A percentile compares a stretch with the other conserved stretches of the same genome.
These are phyloP conservation scores for Porites lobata DNA, from an alignment of 92 coral and sea anemone genomes.

Conservation along the genomic window DNA sequence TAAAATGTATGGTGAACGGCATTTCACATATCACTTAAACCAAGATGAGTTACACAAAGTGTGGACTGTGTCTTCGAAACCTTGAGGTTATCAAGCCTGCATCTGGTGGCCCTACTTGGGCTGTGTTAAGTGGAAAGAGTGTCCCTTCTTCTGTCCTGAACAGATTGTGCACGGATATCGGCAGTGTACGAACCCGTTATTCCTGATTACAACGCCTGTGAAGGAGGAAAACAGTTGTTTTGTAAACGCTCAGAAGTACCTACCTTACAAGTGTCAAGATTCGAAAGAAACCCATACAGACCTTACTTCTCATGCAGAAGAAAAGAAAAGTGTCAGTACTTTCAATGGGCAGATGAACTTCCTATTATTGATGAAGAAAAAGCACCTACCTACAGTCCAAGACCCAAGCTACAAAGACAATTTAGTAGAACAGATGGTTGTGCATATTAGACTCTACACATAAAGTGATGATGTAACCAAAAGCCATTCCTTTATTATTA, in stretches of 20 bases:
- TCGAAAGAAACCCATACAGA: conserved; percentile 33
- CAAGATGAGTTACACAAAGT: conserved; percentile 47
- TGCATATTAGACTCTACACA: background rate
- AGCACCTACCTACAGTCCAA: background rate
- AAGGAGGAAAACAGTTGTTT: background rate
- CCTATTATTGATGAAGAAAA: background rate
- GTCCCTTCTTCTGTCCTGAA: conserved; percentile 40
- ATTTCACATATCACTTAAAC: background rate
- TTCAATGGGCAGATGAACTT: conserved; percentile 41
- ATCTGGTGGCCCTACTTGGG: conserved; percentile 14
- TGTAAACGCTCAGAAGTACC: conserved; percentile 24
- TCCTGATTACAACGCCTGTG: conserved; percentile 21
- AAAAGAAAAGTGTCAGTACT: conserved; percentile 35
- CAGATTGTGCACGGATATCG: conserved; percentile 1
- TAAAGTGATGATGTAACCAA: background rate
- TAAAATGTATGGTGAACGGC: background rate
- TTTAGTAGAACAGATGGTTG: background rate
- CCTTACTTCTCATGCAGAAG: conserved; percentile 41
- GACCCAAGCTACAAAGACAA: conserved; percentile 24
- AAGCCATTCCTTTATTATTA: too few relatives aligned
- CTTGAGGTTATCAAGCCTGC: conserved; percentile 44
- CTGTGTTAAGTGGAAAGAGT: conserved; percentile 21
- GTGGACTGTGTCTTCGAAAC: conserved; percentile 40
- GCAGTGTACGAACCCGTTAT: conserved; percentile 13
- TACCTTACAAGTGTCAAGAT: conserved; percentile 27